Percentiles rank a stretch among this genome's conserved stretches.
phyloP scores from a whole-genome alignment of 2,888 invertebrate species.

The Oeneis ivallda region DNA sequence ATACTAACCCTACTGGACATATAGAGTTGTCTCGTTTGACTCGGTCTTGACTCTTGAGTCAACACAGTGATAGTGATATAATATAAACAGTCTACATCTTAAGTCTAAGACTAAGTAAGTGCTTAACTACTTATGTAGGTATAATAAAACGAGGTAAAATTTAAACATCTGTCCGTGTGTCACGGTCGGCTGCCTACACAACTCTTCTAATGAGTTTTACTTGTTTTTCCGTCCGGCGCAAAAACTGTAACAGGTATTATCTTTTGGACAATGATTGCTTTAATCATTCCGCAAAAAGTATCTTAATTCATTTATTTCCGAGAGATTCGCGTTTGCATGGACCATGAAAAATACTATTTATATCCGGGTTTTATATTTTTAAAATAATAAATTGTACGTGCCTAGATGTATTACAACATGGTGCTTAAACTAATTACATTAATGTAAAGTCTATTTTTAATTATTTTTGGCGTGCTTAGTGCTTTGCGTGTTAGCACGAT shows the following conservation, averaged over 20 bases:
- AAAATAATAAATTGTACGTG: background rate
- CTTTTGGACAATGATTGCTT: conserved; percentile 10
- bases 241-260: conserved; percentile 12
- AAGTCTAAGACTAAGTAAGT: no score
- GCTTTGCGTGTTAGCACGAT: no score
- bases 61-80: no score
- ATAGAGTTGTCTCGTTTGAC: no score
- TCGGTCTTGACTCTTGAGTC: no score
- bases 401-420: background rate
- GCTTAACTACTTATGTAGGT: no score
- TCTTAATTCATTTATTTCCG: background rate
- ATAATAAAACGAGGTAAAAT: no score
- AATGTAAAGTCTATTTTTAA: no score
- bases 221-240: conserved; percentile 10
- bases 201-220: conserved; percentile 28
- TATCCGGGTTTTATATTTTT: background rate
- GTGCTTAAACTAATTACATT: background rate
- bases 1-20: no score
- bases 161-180: conserved; percentile 30
- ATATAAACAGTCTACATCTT: no score
- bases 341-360: conserved; percentile 1
- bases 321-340: conserved; percentile 5
- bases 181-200: conserved; percentile 35
- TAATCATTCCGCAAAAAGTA: background rate
- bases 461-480: no score